phyloP scores from a whole-genome alignment of 2,888 invertebrate species.

The Agrotis clavis region DNA sequence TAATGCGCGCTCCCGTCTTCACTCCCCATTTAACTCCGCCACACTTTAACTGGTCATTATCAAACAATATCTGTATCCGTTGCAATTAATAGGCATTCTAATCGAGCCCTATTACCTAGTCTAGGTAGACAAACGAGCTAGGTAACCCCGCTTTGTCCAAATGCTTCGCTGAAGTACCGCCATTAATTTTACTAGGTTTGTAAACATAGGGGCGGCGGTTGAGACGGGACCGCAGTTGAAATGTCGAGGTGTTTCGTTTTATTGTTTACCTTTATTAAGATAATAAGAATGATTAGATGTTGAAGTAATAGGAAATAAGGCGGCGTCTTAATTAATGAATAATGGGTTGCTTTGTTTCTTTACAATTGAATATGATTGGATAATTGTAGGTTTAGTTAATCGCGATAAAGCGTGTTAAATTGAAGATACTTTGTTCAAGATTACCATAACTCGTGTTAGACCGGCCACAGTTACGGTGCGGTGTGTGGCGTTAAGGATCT shows the following conservation, averaged over 20 bases:
- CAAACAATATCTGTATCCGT: constrained; percentile 49
- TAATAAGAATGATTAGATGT: constrained; percentile 11
- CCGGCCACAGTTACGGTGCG: no score
- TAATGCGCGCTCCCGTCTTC: background rate
- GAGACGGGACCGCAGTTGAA: constrained; percentile 16
- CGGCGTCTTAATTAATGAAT: constrained; percentile 5
- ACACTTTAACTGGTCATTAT: constrained; percentile 32
- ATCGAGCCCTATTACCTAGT: constrained; percentile 29
- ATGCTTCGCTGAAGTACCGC: constrained; percentile 39
- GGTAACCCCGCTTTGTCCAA: constrained; percentile 46
- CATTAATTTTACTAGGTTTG: constrained; percentile 51
- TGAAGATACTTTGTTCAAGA: background rate
- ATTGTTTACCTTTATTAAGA: background rate
- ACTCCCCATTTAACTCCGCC: constrained; percentile 11
- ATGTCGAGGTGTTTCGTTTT: background rate
- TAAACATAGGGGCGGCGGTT: constrained; percentile 46
- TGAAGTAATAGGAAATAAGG: constrained; percentile 3
- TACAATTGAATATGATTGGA: background rate
- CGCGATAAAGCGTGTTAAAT: background rate
- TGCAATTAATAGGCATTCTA: constrained; percentile 40
- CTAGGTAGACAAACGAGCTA: constrained; percentile 47
- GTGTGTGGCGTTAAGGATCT: no score
- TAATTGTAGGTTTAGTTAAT: background rate
- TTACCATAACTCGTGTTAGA: background rate
- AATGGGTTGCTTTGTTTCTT: background rate